Evolutionary conservation across 1,140 invertebrate species (phyloP).

Genomic region (Pinna nobilis): DNA sequence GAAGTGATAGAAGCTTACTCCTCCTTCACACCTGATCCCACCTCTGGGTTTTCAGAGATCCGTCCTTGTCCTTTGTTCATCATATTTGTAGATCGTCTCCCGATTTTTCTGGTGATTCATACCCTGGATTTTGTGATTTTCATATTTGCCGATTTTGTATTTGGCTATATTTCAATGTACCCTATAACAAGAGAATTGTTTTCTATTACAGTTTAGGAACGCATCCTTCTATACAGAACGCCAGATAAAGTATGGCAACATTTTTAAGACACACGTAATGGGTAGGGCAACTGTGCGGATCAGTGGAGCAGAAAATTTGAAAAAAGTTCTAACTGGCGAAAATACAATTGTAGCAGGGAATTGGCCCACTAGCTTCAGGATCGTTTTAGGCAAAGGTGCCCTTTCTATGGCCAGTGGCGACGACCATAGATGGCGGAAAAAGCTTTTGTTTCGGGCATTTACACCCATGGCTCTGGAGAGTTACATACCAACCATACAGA

Average conservation of each 20-base stretch:
- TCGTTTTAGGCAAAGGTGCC: conserved; percentile 55
- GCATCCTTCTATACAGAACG: conserved; percentile 54
- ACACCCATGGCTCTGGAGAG: conserved; percentile 51
- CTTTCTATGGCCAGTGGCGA: conserved; percentile 53
- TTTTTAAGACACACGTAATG: conserved; percentile 68
- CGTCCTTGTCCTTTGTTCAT: too few relatives aligned
- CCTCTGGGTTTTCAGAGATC: too few relatives aligned
- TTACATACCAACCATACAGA: conserved; percentile 56
- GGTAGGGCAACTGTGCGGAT: conserved; percentile 66
- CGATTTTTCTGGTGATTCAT: too few relatives aligned
- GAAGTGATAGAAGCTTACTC: too few relatives aligned
- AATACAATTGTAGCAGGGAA: conserved; percentile 58
- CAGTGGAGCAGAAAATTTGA: conserved; percentile 55
- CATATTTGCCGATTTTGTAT: too few relatives aligned
- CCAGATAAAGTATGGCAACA: conserved; percentile 53
- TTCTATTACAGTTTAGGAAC: conserved; percentile 46
- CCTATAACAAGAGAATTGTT: too few relatives aligned
- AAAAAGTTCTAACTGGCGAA: conserved; percentile 60
- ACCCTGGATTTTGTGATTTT: too few relatives aligned
- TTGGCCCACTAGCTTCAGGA: conserved; percentile 61
- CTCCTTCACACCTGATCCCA: too few relatives aligned
- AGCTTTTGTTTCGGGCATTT: conserved; percentile 58
- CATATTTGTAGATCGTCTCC: too few relatives aligned
- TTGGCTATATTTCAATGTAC: too few relatives aligned
- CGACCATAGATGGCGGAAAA: conserved; percentile 52